phyloP scores from a whole-genome alignment of 2,888 invertebrate genomes.

The Balanococcus diminutus region DNA sequence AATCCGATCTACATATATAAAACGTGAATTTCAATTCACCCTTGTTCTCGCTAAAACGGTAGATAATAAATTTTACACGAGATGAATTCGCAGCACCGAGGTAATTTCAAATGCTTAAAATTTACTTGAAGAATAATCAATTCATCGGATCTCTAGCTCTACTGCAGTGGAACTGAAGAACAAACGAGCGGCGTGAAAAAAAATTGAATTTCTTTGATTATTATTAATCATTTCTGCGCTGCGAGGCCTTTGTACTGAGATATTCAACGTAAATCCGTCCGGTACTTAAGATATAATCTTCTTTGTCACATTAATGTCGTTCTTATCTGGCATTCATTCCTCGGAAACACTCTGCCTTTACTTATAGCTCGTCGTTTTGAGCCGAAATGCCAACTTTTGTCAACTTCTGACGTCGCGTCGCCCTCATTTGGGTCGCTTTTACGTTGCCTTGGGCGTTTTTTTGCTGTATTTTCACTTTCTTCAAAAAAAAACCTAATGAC shows the following conservation, averaged over 20 bases:
- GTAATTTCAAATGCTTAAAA: neutral
- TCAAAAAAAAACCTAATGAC: neutral
- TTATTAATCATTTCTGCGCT: neutral
- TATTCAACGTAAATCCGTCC: conserved; percentile 11
- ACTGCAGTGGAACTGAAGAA: neutral
- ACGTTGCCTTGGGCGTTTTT: neutral
- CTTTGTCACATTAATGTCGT: conserved; percentile 21
- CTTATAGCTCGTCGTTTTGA: neutral
- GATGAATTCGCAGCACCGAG: neutral
- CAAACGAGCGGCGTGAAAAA: neutral
- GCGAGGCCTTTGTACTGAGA: neutral
- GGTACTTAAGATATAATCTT: conserved; percentile 14
- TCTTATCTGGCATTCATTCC: neutral
- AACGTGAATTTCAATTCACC: neutral
- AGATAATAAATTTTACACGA: neutral
- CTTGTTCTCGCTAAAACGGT: neutral
- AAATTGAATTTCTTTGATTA: neutral
- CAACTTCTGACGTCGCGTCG: conserved; percentile 18
- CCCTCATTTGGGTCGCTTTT: no score
- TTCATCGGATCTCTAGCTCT: neutral
- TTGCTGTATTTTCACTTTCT: neutral
- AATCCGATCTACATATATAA: neutral
- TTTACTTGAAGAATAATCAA: neutral
- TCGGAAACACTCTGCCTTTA: neutral
- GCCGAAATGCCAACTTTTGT: conserved; percentile 20